Conservation (phyloP, 2,797 vertebrate species). For the Platyrinchus mystaceus region DNA sequence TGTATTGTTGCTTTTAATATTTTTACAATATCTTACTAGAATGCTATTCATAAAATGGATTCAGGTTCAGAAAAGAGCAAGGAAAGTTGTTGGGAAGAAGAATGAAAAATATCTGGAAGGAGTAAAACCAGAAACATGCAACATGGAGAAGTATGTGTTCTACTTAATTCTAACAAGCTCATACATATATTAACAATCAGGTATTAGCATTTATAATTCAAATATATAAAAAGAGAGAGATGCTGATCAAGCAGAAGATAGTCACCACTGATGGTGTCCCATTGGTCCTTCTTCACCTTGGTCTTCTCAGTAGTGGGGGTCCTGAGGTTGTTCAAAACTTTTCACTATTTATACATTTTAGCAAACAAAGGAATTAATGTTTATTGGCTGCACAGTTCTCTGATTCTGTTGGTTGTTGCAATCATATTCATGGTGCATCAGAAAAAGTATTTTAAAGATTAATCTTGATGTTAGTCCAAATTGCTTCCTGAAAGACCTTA, state of each 20-base stretch:
- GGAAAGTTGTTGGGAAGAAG: background rate
- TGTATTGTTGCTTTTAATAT: background rate
- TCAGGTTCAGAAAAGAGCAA: background rate
- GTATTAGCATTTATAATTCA: background rate
- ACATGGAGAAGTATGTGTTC: background rate
- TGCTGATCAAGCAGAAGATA: background rate
- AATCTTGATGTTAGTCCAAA: background rate
- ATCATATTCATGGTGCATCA: background rate
- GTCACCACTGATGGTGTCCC: background rate
- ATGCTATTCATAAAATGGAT: background rate
- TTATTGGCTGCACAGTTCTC: background rate
- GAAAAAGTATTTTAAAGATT: background rate
- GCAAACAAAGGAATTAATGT: background rate
- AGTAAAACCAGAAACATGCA: background rate
- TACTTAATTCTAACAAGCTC: background rate
- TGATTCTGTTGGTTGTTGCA: background rate
- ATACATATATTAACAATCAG: background rate
- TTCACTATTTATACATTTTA: background rate
- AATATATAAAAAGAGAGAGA: background rate
- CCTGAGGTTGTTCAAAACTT: background rate
- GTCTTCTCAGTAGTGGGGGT: background rate
- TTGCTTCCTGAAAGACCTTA: background rate
- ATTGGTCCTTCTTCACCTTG: background rate
- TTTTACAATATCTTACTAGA: background rate
- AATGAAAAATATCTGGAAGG: background rate